Base-by-base conservation (phyloP, 2,797 vertebrate genomes). In the Distichodus sexfasciatus region DNA sequence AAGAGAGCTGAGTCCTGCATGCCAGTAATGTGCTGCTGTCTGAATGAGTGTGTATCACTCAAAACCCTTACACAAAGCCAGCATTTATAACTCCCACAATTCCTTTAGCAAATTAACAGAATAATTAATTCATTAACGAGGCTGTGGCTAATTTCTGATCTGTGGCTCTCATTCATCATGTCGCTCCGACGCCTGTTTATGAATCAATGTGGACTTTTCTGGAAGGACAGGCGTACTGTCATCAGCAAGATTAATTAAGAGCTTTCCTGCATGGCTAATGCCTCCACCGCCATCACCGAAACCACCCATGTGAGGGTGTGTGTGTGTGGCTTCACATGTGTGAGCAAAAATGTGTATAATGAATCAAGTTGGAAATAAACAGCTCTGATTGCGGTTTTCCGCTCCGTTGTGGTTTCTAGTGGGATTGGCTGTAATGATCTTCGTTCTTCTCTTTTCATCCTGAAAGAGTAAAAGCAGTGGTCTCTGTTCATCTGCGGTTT, bases 211-310 rank as follows among this genome's bases (percentile, higher is more conserved):
- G 89, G 86, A 84, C 76, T 83, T 84, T 84, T 88, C 81, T 76
- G 81, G 83, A 86, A 86, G 84, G 80, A 90, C 79, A 87, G 79
- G 81, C 78, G 69, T 60, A 67, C 77, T 89, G 87, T 87, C 88
- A 90, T 85, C 90, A 76, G 83, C 72, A 78, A 86, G 84, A 92
- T 90, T 91, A 93, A 93, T 93, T 92, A 91, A 92, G 88, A 92
- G 84, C 83, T 88, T 84, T 85, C 82, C 76, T 86, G 85, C 83
- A 86, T 88, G 80, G 71, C 41, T 76, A 88, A 81, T 81, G 76
- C 79, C 19, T 74, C 65, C 74, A 75, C 21, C 0, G 77, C 55
- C 12, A 61, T 86, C 46, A 43, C 78, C 74, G 80, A 82, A 81
- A 84, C 67, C 81, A 86, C 83, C 67, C 41, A 40, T 67, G 47